Base-by-base conservation (phyloP, 1,140 invertebrate genomes). In the Stegodyphus mimosarum region DNA sequence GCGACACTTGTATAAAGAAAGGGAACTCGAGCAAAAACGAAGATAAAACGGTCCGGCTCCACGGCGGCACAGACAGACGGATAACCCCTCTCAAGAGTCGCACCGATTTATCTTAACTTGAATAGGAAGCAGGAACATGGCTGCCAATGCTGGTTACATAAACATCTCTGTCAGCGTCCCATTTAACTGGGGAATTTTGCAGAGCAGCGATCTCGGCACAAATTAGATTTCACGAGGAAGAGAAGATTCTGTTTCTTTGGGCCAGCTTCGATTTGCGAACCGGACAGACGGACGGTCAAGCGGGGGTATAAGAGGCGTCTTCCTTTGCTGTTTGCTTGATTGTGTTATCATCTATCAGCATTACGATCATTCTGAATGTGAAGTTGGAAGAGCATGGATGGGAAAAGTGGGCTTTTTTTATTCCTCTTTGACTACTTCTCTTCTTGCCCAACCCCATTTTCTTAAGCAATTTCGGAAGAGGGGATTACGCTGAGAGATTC, bases 111-210 rank as follows among this genome's bases (percentile, higher is more conserved):
- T 84, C 81, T 84, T 76, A 84, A 84, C 81, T 84, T 84, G 52
- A 48, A 84, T 48, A 17, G 81, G 81, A 76, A 13, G 10, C 51
- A 17, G 63, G 81, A 73, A 75, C 76, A 84, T 76, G 72, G 63
- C 81, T 84, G 81, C 81, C 81, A 84, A 84, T 84, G 73, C 81
- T 84, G 70, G 81, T 84, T 84, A 84, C 81, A 84, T 84, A 84
- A 74, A 53, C 81, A 84, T 84, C 71, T 84, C 73, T 76, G 81
- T 84, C 81, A 84, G 66, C 72, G 81, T 84, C 81, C 81, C 73
- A 84, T 84, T 84, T 84, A 84, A 84, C 81, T 84, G 69, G 73
- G 81, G 66, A 84, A 84, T 84, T 84, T 84, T 84, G 73, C 73
- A 76, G 81, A 76, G 81, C 76, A 76, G 80, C 69, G 71, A 50